Conservation (phyloP, 2,113 vertebrate species). For the Gymnocephalus cernua region DNA sequence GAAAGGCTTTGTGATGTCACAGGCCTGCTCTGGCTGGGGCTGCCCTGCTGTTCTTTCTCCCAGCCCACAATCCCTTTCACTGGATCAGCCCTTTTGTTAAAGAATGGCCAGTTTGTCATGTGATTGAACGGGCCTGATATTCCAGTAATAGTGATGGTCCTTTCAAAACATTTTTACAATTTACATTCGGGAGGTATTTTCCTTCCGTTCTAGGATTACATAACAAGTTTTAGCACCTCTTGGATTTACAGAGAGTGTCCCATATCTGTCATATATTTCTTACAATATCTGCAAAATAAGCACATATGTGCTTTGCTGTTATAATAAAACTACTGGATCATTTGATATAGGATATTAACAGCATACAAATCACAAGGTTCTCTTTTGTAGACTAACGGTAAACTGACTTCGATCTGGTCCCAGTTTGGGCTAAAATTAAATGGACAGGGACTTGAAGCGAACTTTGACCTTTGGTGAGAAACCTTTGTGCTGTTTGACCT, state of each 20-base stretch:
- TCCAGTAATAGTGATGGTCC: slow-evolving; percentile 8
- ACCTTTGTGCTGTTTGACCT: slow-evolving; percentile 88
- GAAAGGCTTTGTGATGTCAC: slow-evolving; percentile 84
- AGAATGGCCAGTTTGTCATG: slow-evolving; percentile 58
- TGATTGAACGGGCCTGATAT: slow-evolving; percentile 40
- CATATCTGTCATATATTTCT: not conserved
- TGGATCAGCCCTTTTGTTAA: slow-evolving; percentile 60
- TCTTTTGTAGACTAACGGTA: slow-evolving; percentile 31
- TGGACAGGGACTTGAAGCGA: slow-evolving; percentile 82
- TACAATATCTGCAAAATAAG: not conserved
- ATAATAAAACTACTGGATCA: not conserved
- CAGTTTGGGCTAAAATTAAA: slow-evolving; percentile 71
- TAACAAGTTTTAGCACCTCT: slow-evolving; percentile 12
- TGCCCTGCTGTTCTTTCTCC: slow-evolving; percentile 71
- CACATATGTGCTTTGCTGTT: not conserved
- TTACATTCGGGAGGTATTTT: slow-evolving; percentile 26
- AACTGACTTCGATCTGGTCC: slow-evolving; percentile 59
- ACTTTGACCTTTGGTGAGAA: slow-evolving; percentile 85
- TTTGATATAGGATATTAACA: not conserved
- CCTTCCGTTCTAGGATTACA: not conserved
- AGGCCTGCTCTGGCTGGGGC: slow-evolving; percentile 61
- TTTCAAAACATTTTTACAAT: slow-evolving; percentile 35
- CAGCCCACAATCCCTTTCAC: slow-evolving; percentile 68
- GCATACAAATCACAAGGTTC: slow-evolving; percentile 1
- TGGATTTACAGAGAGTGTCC: not conserved